These are phyloP conservation scores for Brachionus koreanus DNA, from an alignment of 1,140 invertebrate genomes.

Conservation along the genomic window DNA sequence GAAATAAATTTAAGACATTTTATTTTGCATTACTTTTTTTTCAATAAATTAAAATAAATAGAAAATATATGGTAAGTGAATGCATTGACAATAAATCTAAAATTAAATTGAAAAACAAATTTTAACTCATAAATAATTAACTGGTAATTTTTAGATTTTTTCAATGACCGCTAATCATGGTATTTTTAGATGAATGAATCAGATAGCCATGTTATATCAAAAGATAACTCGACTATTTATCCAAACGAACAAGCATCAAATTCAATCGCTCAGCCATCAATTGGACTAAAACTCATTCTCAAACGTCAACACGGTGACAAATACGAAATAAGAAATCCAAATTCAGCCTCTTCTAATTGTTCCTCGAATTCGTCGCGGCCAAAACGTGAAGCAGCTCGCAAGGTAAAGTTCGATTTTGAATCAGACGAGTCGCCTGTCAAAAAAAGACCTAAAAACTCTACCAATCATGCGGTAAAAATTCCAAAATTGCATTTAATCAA, in stretches of 20 bases:
- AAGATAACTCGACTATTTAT: not conserved
- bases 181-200: not conserved
- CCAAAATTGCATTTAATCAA: not conserved
- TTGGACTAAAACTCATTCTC: not conserved
- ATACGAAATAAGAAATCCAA: conserved; percentile 1
- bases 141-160: no score
- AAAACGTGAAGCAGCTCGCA: not conserved
- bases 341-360: not conserved
- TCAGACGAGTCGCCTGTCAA: conserved; percentile 10
- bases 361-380: not conserved
- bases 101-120: no score
- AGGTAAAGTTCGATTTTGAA: conserved; percentile 7
- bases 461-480: not conserved
- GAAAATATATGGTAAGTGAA: no score
- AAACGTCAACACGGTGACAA: conserved; percentile 5
- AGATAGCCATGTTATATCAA: not conserved
- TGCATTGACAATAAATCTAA: no score
- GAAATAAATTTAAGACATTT: no score
- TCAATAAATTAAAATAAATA: no score
- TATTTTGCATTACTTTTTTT: no score
- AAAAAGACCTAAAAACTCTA: not conserved
- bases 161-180: not conserved
- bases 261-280: not conserved
- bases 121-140: no score
- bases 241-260: not conserved